A percentile compares a stretch with the other conserved stretches of the same genome.
phyloP scores from a whole-genome alignment of 2,113 vertebrate genomes.

The Merops nubicus region DNA sequence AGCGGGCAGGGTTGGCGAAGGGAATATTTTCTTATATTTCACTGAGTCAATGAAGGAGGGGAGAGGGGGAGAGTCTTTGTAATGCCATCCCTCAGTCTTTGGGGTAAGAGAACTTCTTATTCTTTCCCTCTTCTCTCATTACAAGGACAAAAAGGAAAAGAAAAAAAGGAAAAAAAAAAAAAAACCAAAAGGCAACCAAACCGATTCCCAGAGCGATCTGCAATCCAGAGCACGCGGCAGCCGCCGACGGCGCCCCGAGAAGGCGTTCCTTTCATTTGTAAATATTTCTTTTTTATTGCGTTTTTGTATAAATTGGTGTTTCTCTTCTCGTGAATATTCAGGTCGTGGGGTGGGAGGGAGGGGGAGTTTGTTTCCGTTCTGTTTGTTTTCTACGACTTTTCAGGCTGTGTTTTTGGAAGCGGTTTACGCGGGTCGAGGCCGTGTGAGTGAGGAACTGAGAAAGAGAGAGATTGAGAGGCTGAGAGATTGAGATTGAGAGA shows the following conservation, averaged over 20 bases:
- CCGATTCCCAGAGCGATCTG: conserved; percentile 76
- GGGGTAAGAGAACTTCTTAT: conserved; percentile 15
- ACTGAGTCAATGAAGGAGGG: conserved; percentile 60
- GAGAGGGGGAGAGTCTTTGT: conserved; percentile 61
- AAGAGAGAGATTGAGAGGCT: neutral
- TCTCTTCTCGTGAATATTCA: conserved; percentile 82
- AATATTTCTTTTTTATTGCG: conserved; percentile 84
- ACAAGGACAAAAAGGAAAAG: conserved; percentile 32
- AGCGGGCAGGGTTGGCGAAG: conserved; percentile 11
- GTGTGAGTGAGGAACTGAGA: conserved; percentile 50
- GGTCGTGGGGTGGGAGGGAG: conserved; percentile 73
- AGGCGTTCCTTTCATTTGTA: conserved; percentile 83
- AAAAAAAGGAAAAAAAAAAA: neutral
- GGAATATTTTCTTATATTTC: conserved; percentile 67
- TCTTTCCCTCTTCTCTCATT: conserved; percentile 73
- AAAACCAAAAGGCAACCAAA: conserved; percentile 66
- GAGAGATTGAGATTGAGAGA: neutral
- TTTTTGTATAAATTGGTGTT: conserved; percentile 84
- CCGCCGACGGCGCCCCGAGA: no score
- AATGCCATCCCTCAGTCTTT: neutral
- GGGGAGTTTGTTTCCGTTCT: conserved; percentile 71
- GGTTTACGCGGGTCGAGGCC: conserved; percentile 69
- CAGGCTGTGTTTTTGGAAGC: conserved; percentile 63
- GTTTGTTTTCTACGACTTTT: conserved; percentile 71
- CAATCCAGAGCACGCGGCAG: conserved; percentile 77